phyloP scores from a whole-genome alignment of 1,140 invertebrate species.

The Leptinotarsa lineolata region DNA sequence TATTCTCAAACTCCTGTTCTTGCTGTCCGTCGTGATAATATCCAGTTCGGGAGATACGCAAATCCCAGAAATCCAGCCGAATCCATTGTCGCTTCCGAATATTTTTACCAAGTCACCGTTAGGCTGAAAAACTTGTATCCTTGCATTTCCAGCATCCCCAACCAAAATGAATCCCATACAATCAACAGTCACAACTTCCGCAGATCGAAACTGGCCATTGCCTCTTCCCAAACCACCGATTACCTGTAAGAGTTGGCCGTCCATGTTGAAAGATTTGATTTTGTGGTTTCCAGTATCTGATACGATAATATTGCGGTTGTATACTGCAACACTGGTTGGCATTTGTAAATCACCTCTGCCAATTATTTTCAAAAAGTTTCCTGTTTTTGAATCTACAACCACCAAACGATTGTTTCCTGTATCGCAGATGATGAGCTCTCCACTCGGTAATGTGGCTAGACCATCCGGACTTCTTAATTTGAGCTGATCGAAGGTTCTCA shows the following conservation, averaged over 20 bases:
- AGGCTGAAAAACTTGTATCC: constrained; percentile 74
- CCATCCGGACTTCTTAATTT: constrained; percentile 75
- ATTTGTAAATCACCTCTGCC: constrained; percentile 61
- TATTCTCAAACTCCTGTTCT: constrained; percentile 71
- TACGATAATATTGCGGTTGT: constrained; percentile 60
- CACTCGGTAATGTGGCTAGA: constrained; percentile 64
- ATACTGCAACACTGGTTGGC: constrained; percentile 70
- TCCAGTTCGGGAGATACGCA: constrained; percentile 67
- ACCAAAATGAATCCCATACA: constrained; percentile 73
- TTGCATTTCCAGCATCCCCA: constrained; percentile 76
- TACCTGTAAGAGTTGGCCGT: constrained; percentile 59
- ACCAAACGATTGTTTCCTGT: constrained; percentile 74
- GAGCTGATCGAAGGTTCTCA: constrained; percentile 62
- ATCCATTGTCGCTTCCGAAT: constrained; percentile 68
- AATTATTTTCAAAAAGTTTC: constrained; percentile 41
- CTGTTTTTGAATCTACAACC: constrained; percentile 57
- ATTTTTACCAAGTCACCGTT: constrained; percentile 67
- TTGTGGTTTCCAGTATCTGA: constrained; percentile 70
- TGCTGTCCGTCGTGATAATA: constrained; percentile 72
- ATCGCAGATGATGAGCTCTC: constrained; percentile 69
- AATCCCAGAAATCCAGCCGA: constrained; percentile 74
- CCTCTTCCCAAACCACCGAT: constrained; percentile 66
- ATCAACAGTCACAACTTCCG: constrained; percentile 72
- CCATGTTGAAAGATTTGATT: constrained; percentile 64
- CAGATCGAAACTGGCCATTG: constrained; percentile 68